Evolutionary conservation across 2,888 invertebrate genomes (phyloP).

Genomic region (Heliconius aoede): DNA sequence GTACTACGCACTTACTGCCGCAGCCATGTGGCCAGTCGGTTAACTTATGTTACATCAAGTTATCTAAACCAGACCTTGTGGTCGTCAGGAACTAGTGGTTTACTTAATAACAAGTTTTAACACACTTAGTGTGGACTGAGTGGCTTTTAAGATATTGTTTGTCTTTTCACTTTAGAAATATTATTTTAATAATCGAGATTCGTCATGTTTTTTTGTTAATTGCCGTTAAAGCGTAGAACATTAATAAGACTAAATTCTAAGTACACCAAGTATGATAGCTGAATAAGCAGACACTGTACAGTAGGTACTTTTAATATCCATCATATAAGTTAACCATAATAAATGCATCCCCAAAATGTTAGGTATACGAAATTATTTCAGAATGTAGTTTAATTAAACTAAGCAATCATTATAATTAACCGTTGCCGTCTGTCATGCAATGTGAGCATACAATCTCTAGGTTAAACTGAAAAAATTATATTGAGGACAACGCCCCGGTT

Average conservation of each 20-base stretch:
- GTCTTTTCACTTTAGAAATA: neutral
- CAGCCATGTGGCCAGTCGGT: conserved; percentile 27
- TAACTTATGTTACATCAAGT: conserved; percentile 44
- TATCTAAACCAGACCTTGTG: conserved; percentile 44
- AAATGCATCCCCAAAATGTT: neutral
- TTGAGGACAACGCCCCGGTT: conserved; percentile 36
- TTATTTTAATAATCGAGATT: neutral
- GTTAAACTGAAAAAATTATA: conserved; percentile 25
- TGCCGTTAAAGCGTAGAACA: neutral
- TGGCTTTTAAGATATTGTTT: conserved; percentile 5
- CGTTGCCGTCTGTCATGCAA: conserved; percentile 17
- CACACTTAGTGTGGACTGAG: conserved; percentile 21
- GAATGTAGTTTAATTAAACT: conserved; percentile 19
- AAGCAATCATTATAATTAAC: conserved; percentile 19
- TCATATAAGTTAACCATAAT: neutral
- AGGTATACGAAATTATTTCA: neutral
- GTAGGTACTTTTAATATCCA: neutral
- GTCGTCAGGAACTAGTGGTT: conserved; percentile 39
- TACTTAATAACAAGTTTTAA: conserved; percentile 40
- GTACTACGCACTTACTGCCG: neutral
- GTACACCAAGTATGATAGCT: neutral
- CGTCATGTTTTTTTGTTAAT: neutral
- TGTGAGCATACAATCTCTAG: conserved; percentile 19
- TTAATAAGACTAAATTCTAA: too few species aligned
- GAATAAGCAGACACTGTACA: neutral